Percentiles rank a stretch among this genome's conserved stretches.
Evolutionary conservation across 2,113 vertebrate species (phyloP).

Genomic region (Peucedramus taeniatus): DNA sequence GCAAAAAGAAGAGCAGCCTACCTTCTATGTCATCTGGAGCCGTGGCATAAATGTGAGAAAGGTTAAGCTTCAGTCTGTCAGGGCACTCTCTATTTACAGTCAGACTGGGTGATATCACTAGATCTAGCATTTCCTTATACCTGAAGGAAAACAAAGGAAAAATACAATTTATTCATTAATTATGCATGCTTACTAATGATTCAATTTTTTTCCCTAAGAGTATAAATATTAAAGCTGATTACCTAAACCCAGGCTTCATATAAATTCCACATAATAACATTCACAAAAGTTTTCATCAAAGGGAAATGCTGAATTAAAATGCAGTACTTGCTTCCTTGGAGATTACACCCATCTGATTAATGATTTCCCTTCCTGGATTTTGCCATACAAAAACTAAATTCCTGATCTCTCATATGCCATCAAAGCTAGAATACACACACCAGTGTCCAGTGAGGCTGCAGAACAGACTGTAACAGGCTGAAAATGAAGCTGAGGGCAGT

Average conservation of each 20-base stretch:
- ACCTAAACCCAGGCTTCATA: slow-evolving; percentile 73
- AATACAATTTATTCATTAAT: slow-evolving; percentile 75
- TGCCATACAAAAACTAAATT: slow-evolving; percentile 26
- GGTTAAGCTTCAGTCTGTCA: slow-evolving; percentile 66
- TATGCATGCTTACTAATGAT: slow-evolving; percentile 71
- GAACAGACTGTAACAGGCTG: background rate
- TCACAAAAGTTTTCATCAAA: slow-evolving; percentile 73
- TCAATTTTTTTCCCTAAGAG: slow-evolving; percentile 63
- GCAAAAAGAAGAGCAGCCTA: slow-evolving; percentile 59
- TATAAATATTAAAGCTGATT: slow-evolving; percentile 77
- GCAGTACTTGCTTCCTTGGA: slow-evolving; percentile 55
- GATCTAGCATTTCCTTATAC: slow-evolving; percentile 86
- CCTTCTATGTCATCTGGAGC: slow-evolving; percentile 78
- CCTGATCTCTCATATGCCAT: background rate
- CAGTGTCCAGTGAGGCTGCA: background rate
- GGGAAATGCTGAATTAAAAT: slow-evolving; percentile 70
- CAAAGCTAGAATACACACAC: background rate
- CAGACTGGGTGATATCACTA: slow-evolving; percentile 80
- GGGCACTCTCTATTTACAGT: slow-evolving; percentile 72
- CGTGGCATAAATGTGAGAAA: slow-evolving; percentile 50
- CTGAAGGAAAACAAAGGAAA: slow-evolving; percentile 75
- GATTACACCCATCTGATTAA: slow-evolving; percentile 62
- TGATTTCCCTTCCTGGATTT: slow-evolving; percentile 15
- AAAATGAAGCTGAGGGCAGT: background rate
- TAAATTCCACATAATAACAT: slow-evolving; percentile 73